Evolutionary conservation across 2,797 vertebrate genomes (phyloP), one percentile per base, ranked within the genome.

Genomic region (Hypotaenidia philippensis): DNA sequence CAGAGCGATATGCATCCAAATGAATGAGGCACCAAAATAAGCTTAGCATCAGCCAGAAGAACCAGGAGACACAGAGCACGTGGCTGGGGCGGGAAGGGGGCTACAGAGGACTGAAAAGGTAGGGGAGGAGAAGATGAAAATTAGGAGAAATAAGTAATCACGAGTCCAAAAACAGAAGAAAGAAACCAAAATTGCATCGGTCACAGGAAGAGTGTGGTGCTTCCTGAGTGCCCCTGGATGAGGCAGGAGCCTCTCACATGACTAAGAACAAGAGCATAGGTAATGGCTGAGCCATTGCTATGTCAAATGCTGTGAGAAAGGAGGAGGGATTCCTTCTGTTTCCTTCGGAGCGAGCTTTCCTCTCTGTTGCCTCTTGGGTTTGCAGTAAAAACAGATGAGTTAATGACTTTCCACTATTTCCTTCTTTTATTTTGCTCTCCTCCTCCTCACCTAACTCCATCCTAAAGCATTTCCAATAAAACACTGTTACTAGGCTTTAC

Each of bases 1-100:
- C 12, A 29, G 26, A 0, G 11, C 53, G 57, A 50, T 23, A 5
- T 1, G 14, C 0, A 0, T 72, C 60, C 59, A 69, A 68, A 60
- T 26, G 17, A 86, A 27, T 52, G 32, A 45, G 68, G 44, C 40
- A 77, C 79, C 40, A 63, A 79, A 90, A 31, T 45, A 76, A 77
- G 60, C 29, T 20, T 65, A 12, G 15, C n/a, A 5, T 34, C 56
- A 81, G 38, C 31, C 47, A 40, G 22, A 70, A 82, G 25, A 38
- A 11, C 12, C 31, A 27, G 15, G 34, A 15, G 63, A 71, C 64
- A 34, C 32, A 77, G 45, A 45, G 23, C 1, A 1, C 4, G 17
- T 63, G 61, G 61, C 25, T 59, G 74, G 40, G 41, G 55, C 21
- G 60, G 32, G 26, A 22, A 15, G 26, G 50, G 21, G 56, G 26